phyloP scores from a whole-genome alignment of 2,113 vertebrate species.

The Pterophyllum scalare region DNA sequence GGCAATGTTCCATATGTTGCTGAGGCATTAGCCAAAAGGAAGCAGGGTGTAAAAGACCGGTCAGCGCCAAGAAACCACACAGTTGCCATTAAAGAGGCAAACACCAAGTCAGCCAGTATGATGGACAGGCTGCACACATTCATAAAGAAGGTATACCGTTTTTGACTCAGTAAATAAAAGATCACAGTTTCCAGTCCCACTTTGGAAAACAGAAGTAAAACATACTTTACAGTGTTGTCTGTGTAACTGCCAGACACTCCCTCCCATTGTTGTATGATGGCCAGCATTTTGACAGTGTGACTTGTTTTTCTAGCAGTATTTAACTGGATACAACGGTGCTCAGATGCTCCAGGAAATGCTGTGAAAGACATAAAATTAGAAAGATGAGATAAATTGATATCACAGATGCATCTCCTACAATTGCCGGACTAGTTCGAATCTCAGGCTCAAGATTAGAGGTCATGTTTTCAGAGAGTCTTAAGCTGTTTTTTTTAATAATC shows the following conservation, averaged over 20 bases:
- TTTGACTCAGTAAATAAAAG: slow-evolving; percentile 47
- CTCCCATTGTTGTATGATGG: slow-evolving; percentile 49
- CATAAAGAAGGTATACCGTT: slow-evolving; percentile 48
- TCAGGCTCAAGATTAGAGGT: too few species aligned
- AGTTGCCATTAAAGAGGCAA: slow-evolving; percentile 5
- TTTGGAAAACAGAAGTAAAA: slow-evolving; percentile 70
- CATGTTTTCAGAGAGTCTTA: too few species aligned
- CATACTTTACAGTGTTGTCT: slow-evolving; percentile 55
- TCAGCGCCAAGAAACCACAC: slow-evolving; percentile 47
- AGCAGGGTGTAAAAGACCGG: slow-evolving; percentile 42
- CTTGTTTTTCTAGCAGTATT: neutral
- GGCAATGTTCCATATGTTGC: slow-evolving; percentile 66
- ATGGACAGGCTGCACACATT: slow-evolving; percentile 71
- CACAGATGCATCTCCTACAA: too few species aligned
- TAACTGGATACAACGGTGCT: neutral
- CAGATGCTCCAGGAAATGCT: slow-evolving; percentile 23
- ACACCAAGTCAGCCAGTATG: slow-evolving; percentile 61
- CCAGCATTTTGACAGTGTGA: slow-evolving; percentile 56
- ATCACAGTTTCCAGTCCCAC: slow-evolving; percentile 49
- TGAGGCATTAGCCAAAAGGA: slow-evolving; percentile 64
- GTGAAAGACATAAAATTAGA: slow-evolving; percentile 18
- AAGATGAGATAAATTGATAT: neutral
- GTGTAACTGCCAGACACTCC: neutral
- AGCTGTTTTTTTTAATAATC: too few species aligned
- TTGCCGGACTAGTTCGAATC: too few species aligned